These are phyloP conservation scores for Prolemur simus DNA, from an alignment of 2,113 vertebrate genomes.

Conservation along the genomic window DNA sequence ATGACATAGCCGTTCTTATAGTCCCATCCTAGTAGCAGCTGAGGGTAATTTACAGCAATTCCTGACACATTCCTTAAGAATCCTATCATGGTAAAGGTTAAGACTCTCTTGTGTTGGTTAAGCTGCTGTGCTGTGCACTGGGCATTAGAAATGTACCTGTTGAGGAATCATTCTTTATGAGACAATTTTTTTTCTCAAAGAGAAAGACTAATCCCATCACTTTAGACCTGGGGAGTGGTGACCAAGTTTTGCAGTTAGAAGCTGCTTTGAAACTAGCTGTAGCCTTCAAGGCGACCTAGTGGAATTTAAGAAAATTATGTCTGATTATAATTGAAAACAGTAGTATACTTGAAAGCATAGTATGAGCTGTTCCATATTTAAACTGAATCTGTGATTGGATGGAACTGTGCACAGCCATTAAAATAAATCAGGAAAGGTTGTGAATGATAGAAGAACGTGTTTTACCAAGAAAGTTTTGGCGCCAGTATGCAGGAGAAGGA, in stretches of 20 bases:
- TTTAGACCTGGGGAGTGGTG: not conserved
- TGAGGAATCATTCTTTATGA: not conserved
- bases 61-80: not conserved
- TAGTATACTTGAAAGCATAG: not conserved
- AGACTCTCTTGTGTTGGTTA: not conserved
- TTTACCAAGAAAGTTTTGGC: not conserved
- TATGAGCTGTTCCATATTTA: not conserved
- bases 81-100: not conserved
- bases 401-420: not conserved
- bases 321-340: not conserved
- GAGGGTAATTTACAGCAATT: not conserved
- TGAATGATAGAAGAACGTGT: not conserved
- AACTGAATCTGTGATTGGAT: not conserved
- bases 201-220: not conserved
- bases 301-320: not conserved
- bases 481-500: not conserved
- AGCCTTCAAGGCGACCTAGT: not conserved
- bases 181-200: not conserved
- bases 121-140: not conserved
- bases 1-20: not conserved
- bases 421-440: not conserved
- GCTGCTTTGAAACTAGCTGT: not conserved
- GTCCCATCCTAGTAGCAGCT: not conserved
- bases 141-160: not conserved
- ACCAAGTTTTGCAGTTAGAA: not conserved